Base-by-base conservation (phyloP, 1,140 invertebrate genomes). In the Olivierus martensii region DNA sequence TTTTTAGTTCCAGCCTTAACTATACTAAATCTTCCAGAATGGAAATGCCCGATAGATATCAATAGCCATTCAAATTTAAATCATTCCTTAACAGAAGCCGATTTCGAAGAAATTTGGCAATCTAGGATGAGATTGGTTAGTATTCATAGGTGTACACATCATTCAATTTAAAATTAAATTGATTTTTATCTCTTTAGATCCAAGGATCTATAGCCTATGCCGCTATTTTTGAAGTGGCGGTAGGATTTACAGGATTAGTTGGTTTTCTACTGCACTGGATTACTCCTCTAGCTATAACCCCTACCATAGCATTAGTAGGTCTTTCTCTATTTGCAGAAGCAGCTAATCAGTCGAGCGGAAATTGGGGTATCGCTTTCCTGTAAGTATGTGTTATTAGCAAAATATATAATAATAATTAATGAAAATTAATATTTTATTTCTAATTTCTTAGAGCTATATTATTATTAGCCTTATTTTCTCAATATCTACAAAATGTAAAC, bases 161-260 rank as follows among this genome's bases (percentile, higher is more conserved):
- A n/a, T n/a, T n/a, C n/a, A n/a, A n/a, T n/a, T n/a, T n/a, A n/a
- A n/a, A n/a, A n/a, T n/a, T n/a, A n/a, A n/a, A n/a, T n/a, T n/a
- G n/a, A n/a, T n/a, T n/a, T n/a, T n/a, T n/a, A n/a, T n/a, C n/a
- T n/a, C n/a, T n/a, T n/a, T 55, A 71, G 69, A 64, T 89, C n/a
- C 87, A 85, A 0, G 86, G 86, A 0, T 84, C 86, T 3, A 87
- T 91, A 37, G 80, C 84, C n/a, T 77, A 86, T 0, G 81, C 86
- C 0, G 80, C 86, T 0, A 47, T 86, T 21, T 78, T 86, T 38
- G 84, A 91, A 71, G 73, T 88, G 9, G 63, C 86, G 14, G 71
- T 87, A 46, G 86, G 83, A 12, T 79, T 73, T 56, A 74, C 72
- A 44, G 71, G 71, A 6, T 39, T 70, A 14, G 57, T 72, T 38